Evolutionary conservation across 2,113 vertebrate species (phyloP).

Genomic region (Nothobranchius furzeri): DNA sequence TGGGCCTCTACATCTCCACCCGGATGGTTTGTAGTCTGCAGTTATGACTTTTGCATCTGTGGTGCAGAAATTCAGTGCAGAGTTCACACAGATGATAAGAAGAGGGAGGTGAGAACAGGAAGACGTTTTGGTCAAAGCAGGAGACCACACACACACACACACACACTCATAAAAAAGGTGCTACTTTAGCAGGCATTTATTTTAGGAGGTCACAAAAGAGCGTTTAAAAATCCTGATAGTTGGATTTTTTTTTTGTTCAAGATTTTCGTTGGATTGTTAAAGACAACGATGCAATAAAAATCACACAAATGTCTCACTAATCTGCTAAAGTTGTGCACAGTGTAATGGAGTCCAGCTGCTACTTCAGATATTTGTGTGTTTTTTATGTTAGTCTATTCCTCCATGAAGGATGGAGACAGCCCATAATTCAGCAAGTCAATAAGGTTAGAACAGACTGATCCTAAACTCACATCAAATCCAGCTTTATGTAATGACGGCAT

Average conservation of each 20-base stretch:
- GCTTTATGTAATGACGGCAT: not conserved
- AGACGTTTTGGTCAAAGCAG: constrained; percentile 16
- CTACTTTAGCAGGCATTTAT: not conserved
- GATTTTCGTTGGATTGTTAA: not conserved
- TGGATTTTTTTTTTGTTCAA: too few relatives aligned
- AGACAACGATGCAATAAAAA: not conserved
- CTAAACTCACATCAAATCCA: not conserved
- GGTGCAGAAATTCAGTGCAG: not conserved
- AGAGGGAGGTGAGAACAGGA: constrained; percentile 12
- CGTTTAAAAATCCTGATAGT: too few relatives aligned
- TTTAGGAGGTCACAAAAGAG: constrained; percentile 1
- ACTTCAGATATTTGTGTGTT: not conserved
- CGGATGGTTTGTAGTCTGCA: constrained; percentile 6
- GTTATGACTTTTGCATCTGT: not conserved
- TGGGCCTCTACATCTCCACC: not conserved
- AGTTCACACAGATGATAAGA: constrained; percentile 35
- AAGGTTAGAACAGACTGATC: not conserved
- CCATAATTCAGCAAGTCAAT: constrained; percentile 9
- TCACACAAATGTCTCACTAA: too few relatives aligned
- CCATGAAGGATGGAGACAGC: not conserved
- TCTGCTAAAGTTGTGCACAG: too few relatives aligned
- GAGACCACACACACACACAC: constrained; percentile 6
- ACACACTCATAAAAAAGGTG: not conserved
- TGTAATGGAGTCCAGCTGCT: not conserved
- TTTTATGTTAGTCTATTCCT: not conserved